phyloP scores from a whole-genome alignment of 2,888 invertebrate genomes.

The Stictocephala bisonia region DNA sequence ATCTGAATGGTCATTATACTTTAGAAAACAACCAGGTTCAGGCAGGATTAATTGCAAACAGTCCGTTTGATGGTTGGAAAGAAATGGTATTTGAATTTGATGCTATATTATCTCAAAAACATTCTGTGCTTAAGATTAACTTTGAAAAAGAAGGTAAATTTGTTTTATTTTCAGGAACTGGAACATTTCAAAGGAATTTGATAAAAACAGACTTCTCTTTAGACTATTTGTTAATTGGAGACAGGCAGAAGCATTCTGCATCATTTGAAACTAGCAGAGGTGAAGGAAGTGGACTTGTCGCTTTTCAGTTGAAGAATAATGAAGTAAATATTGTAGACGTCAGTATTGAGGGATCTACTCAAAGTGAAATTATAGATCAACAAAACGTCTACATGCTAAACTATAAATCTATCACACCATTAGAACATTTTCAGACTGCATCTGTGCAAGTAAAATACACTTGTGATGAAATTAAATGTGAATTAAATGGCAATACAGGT shows the following conservation, averaged over 20 bases:
- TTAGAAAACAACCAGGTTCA: neutral
- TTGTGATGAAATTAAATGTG: neutral
- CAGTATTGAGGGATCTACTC: neutral
- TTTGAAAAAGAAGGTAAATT: neutral
- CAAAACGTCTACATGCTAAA: neutral
- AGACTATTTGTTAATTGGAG: neutral
- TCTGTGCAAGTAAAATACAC: neutral
- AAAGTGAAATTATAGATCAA: neutral
- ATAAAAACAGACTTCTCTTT: neutral
- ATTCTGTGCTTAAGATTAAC: neutral
- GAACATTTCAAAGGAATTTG: neutral
- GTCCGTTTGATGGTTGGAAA: slow-evolving; percentile 1
- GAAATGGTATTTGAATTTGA: neutral
- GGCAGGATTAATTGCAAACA: neutral
- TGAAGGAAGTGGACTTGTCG: neutral
- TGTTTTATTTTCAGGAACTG: neutral
- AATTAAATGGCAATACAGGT: neutral
- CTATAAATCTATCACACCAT: neutral
- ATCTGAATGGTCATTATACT: neutral
- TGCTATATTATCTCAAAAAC: neutral
- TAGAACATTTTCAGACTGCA: neutral
- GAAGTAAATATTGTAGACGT: neutral
- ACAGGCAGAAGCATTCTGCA: neutral
- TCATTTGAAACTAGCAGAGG: slow-evolving; percentile 1
- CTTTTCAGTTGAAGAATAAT: neutral